Evolutionary conservation across 2,113 vertebrate genomes (phyloP).

Genomic region (Heterocephalus glaber): DNA sequence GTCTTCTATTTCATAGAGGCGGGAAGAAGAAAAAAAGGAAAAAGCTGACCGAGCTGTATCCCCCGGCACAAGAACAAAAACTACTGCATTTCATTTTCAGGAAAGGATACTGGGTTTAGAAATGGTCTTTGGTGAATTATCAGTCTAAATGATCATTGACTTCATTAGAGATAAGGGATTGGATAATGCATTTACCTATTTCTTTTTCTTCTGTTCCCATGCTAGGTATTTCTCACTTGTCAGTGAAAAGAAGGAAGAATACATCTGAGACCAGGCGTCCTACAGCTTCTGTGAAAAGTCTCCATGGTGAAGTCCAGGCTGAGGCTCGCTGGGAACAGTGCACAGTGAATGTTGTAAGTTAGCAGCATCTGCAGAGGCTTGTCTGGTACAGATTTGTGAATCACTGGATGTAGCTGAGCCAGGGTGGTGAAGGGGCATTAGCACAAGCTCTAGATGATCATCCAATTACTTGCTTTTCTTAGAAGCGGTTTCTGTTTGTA

Average conservation of each 20-base stretch:
- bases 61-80: neutral
- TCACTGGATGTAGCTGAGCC: neutral
- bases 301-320: slow-evolving; percentile 83
- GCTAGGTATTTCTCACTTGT: slow-evolving; percentile 67
- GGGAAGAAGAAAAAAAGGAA: rapidly evolving
- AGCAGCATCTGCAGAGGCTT: neutral
- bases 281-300: slow-evolving; percentile 71
- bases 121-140: slow-evolving; percentile 1
- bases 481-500: slow-evolving; percentile 13
- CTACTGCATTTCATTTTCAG: neutral
- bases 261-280: slow-evolving; percentile 65
- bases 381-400: slow-evolving; percentile 15
- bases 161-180: neutral
- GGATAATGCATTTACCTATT: slow-evolving; percentile 18
- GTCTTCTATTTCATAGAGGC: neutral
- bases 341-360: slow-evolving; percentile 90
- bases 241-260: slow-evolving; percentile 79
- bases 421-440: neutral
- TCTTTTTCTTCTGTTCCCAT: slow-evolving; percentile 32
- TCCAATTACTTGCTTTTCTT: slow-evolving; percentile 47
- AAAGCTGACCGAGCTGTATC: rapidly evolving
- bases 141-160: neutral
- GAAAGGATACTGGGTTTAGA: neutral
- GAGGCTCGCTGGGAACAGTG: slow-evolving; percentile 72
- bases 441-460: neutral